Evolutionary conservation across 2,113 vertebrate genomes (phyloP).

Genomic region (Pongo pygmaeus): DNA sequence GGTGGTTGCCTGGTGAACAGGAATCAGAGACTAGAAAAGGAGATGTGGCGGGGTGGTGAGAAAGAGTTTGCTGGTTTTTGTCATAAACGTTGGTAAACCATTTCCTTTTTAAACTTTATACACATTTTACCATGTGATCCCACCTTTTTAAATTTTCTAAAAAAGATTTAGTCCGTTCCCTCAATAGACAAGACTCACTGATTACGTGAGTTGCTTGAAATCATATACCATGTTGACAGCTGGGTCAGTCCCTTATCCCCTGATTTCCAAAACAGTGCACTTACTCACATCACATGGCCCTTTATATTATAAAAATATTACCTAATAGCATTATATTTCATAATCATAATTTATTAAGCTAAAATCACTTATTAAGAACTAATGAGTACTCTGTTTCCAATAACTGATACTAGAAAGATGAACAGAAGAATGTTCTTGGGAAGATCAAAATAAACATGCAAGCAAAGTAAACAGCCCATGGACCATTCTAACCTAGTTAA

Average conservation of each 20-base stretch:
- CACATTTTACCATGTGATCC: background rate
- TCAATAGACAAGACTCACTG: background rate
- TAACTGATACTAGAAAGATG: background rate
- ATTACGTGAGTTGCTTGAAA: background rate
- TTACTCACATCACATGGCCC: background rate
- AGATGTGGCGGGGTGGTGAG: too few species aligned
- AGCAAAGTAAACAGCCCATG: background rate
- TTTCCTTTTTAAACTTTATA: background rate
- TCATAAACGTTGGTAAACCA: background rate
- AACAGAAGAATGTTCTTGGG: background rate
- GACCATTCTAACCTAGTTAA: background rate
- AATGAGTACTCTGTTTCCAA: background rate
- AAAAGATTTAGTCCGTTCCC: background rate
- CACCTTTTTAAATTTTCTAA: background rate
- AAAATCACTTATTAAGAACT: background rate
- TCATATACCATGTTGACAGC: background rate
- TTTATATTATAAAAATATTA: background rate
- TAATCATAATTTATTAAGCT: background rate
- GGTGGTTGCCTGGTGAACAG: background rate
- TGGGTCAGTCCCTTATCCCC: background rate
- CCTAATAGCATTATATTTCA: background rate
- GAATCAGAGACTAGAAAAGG: background rate
- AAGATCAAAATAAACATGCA: constrained; percentile 20
- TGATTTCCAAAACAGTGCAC: background rate
- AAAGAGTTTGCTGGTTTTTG: background rate